Conservation (phyloP, 2,113 vertebrate species). For the Lampris megalopsis region DNA sequence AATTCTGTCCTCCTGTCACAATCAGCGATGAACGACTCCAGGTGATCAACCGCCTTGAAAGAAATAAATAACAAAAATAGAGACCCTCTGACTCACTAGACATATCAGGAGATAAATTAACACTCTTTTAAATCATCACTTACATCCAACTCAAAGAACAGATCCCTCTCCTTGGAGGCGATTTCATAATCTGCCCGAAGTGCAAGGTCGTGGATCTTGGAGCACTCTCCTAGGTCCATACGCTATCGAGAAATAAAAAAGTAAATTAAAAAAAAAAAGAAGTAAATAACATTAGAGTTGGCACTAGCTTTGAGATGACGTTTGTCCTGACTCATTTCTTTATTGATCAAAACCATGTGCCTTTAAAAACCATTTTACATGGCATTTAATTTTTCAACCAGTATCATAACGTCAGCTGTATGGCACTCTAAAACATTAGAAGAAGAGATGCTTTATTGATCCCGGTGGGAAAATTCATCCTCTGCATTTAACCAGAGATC, state of each 20-base stretch:
- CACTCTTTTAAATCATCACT: slow-evolving; percentile 71
- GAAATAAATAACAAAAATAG: neutral
- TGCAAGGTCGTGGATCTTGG: slow-evolving; percentile 99
- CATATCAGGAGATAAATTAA: neutral
- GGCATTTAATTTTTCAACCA: too few species aligned
- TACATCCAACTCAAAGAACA: slow-evolving; percentile 98
- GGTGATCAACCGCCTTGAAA: slow-evolving; percentile 94
- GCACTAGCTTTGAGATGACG: neutral
- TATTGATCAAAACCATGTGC: too few species aligned
- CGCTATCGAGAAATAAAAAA: slow-evolving; percentile 80
- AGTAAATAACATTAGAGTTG: slow-evolving; percentile 1
- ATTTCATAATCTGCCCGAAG: slow-evolving; percentile 99
- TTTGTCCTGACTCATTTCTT: too few species aligned
- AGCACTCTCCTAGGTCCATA: slow-evolving; percentile 98
- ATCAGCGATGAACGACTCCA: slow-evolving; percentile 97
- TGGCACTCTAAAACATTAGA: too few species aligned
- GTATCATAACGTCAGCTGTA: too few species aligned
- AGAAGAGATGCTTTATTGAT: too few species aligned
- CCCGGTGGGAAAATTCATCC: too few species aligned
- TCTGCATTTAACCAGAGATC: too few species aligned
- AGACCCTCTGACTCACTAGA: neutral
- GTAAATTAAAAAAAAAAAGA: slow-evolving; percentile 17
- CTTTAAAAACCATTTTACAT: too few species aligned
- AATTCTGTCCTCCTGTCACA: slow-evolving; percentile 97
- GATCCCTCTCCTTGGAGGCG: slow-evolving; percentile 96